These are phyloP conservation scores for Harmothoe impar DNA, from an alignment of 2,888 invertebrate species.

Conservation along the genomic window DNA sequence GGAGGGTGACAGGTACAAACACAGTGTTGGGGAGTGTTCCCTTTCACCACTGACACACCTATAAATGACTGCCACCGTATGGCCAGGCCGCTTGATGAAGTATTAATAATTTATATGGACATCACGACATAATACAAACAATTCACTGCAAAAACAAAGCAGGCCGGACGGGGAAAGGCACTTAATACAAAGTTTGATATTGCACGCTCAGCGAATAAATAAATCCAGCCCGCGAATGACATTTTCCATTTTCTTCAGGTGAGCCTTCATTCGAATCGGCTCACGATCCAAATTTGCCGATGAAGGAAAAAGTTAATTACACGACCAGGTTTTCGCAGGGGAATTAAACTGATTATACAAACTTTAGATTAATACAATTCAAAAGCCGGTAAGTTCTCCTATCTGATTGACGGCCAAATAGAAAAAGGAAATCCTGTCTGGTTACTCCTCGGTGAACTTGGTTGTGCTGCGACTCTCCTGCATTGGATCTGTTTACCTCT, in stretches of 20 bases:
- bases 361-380: background rate
- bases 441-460: too few relatives aligned
- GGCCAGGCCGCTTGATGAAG: background rate
- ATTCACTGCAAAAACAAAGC: background rate
- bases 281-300: background rate
- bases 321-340: background rate
- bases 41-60: background rate
- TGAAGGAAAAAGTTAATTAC: background rate
- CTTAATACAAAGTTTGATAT: background rate
- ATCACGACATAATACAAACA: background rate
- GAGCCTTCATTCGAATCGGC: background rate
- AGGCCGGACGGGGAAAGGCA: background rate
- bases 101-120: constrained; percentile 7
- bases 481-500: too few relatives aligned
- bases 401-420: too few relatives aligned
- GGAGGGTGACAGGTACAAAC: too few relatives aligned
- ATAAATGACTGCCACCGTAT: background rate
- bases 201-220: background rate
- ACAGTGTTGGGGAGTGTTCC: too few relatives aligned
- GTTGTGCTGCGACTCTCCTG: too few relatives aligned
- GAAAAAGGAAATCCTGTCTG: too few relatives aligned
- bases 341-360: constrained; percentile 15
- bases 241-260: background rate
- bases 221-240: background rate
- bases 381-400: background rate